Evolutionary conservation across 2,888 invertebrate genomes (phyloP), one percentile per base, ranked within the genome.

Genomic region (Drosophila prostipennis): DNA sequence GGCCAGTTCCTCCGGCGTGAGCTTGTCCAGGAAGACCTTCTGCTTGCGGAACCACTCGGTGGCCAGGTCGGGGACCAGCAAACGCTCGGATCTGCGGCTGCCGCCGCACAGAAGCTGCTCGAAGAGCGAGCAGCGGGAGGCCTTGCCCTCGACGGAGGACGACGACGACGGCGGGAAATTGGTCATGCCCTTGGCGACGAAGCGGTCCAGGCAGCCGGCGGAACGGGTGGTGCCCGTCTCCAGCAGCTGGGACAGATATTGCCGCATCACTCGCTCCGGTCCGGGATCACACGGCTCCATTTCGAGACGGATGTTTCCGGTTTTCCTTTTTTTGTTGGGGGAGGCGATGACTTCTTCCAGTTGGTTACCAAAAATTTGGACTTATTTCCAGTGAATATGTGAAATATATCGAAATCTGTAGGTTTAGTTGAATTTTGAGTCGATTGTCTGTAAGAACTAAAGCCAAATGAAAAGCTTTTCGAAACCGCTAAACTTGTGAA

Each of bases 21-120:
- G 58, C 36, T 16, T 56, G 59, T 82, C 86, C 19, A 77, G 53
- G 4, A 68, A 76, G 4, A 45, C 5, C 42, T 82, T 89, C 32
- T 89, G 87, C 51, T 75, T 81, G 45, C 89, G 84, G 52, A 74
- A 87, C 89, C 84, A 85, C 5, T 76, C 82, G 14, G 89, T 85
- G 26, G 84, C 84, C 77, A 84, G 48, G 6, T 84, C 84, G 0
- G 89, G 84, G 13, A 84, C 84, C 8, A 89, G 43, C 19, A 87
- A 29, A 1, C 85, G 80, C 7, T 78, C 61, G 46, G 70, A 59
- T 42, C 29, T 42, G 1, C 65, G 59, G 3, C 74, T 46, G 2
- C 42, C 32, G 0, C 23, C 36, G 2, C 23, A 7, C 1, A 82
- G 34, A 6, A 82, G 45, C 37, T 71, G 71, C 34, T 82, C 74